Conservation (phyloP, 2,888 invertebrate species). For the Aphodius sticticus region DNA sequence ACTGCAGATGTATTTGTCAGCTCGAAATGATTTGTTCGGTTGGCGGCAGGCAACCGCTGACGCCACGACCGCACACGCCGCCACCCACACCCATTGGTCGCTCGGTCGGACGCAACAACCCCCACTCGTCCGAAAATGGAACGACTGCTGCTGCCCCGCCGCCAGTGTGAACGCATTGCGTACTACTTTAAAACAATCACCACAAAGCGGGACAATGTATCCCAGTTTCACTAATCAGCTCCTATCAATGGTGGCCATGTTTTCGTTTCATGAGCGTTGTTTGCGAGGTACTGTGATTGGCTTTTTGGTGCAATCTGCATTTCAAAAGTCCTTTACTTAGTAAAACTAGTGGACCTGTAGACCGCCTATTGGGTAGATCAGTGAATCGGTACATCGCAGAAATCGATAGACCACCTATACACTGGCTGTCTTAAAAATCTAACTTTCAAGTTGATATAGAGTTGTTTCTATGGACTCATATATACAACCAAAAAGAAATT, state of each 20-base stretch:
- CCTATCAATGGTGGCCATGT: not conserved
- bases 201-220: not conserved
- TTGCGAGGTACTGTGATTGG: not conserved
- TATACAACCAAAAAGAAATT: too few relatives aligned
- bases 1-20: constrained; percentile 53
- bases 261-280: not conserved
- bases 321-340: too few relatives aligned
- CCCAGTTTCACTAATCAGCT: not conserved
- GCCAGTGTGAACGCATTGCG: not conserved
- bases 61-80: constrained; percentile 45
- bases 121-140: not conserved
- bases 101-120: not conserved
- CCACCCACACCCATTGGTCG: constrained; percentile 13
- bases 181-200: not conserved
- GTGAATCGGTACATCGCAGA: too few relatives aligned
- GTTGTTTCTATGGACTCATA: too few relatives aligned
- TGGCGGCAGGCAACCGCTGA: constrained; percentile 43
- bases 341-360: too few relatives aligned
- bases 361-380: too few relatives aligned
- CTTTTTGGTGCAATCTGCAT: not conserved
- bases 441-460: too few relatives aligned
- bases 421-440: too few relatives aligned
- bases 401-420: too few relatives aligned
- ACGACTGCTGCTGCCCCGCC: not conserved
- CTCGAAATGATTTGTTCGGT: constrained; percentile 49